phyloP scores from a whole-genome alignment of 2,888 invertebrate species.

The Lepidocyrtoides sp. region DNA sequence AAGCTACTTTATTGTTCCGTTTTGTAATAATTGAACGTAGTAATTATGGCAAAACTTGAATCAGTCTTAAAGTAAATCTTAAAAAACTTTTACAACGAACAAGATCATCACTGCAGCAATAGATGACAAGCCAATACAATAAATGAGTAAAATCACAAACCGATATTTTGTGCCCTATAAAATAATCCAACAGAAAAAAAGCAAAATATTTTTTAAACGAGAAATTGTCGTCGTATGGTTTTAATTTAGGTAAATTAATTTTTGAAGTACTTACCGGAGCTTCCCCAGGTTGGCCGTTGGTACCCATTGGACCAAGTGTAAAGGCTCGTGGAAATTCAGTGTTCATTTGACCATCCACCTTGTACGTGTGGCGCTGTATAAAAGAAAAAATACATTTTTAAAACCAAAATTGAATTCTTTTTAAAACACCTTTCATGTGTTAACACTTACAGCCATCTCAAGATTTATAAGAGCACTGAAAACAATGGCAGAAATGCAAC shows the following conservation, averaged over 20 bases:
- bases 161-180: neutral
- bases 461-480: too few relatives aligned
- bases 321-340: conserved; percentile 76
- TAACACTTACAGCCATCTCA: too few relatives aligned
- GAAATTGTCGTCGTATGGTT: too few relatives aligned
- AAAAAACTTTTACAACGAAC: neutral
- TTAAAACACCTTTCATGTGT: too few relatives aligned
- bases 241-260: neutral
- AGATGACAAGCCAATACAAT: too few relatives aligned
- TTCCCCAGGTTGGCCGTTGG: conserved; percentile 79
- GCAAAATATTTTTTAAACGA: too few relatives aligned
- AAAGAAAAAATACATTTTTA: neutral
- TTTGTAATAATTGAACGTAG: too few relatives aligned
- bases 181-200: neutral
- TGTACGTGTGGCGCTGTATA: conserved; percentile 80
- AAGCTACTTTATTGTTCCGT: neutral
- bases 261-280: conserved; percentile 80
- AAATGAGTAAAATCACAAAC: neutral
- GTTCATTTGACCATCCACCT: conserved; percentile 83
- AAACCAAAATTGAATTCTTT: too few relatives aligned
- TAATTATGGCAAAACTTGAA: too few relatives aligned
- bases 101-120: neutral
- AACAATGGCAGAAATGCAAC: too few relatives aligned
- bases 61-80: neutral
- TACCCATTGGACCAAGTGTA: conserved; percentile 82